Conservation (phyloP, 2,888 invertebrate species). For the Hirudinaria manillensis region DNA sequence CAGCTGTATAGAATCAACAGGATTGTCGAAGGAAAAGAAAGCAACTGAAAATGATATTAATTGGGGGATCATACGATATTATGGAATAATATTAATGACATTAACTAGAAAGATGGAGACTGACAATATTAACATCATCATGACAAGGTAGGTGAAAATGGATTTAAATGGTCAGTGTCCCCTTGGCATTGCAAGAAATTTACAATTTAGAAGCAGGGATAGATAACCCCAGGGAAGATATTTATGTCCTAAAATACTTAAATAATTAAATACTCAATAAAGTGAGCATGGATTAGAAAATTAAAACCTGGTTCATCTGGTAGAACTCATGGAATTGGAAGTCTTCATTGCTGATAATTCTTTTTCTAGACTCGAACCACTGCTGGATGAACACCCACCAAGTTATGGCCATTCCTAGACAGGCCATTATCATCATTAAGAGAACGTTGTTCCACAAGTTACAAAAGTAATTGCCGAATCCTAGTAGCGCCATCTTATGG, state of each 20-base stretch:
- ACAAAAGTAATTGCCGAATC: slow-evolving; percentile 27
- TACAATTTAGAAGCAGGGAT: too few relatives aligned
- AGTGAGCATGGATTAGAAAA: neutral
- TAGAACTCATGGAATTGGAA: slow-evolving; percentile 25
- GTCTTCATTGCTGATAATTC: slow-evolving; percentile 5
- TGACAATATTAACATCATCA: too few relatives aligned
- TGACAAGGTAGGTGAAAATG: too few relatives aligned
- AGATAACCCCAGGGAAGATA: too few relatives aligned
- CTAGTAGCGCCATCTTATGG: slow-evolving; percentile 13
- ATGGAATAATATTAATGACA: too few relatives aligned
- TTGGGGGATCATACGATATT: neutral
- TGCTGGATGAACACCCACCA: slow-evolving; percentile 25
- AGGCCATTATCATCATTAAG: slow-evolving; percentile 2
- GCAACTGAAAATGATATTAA: neutral
- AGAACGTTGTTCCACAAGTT: slow-evolving; percentile 25
- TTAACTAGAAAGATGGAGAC: too few relatives aligned
- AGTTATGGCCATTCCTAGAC: slow-evolving; percentile 9
- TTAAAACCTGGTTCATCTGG: slow-evolving; percentile 17
- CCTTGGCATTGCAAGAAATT: too few relatives aligned
- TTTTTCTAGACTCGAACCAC: slow-evolving; percentile 8
- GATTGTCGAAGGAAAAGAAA: slow-evolving; percentile 14
- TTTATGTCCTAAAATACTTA: too few relatives aligned
- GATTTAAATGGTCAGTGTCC: too few relatives aligned
- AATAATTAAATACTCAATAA: too few relatives aligned
- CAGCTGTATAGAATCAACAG: slow-evolving; percentile 18